Evolutionary conservation across 2,797 vertebrate species (phyloP), one percentile per base, ranked within the genome.

Genomic region (Micromesistius poutassou): DNA sequence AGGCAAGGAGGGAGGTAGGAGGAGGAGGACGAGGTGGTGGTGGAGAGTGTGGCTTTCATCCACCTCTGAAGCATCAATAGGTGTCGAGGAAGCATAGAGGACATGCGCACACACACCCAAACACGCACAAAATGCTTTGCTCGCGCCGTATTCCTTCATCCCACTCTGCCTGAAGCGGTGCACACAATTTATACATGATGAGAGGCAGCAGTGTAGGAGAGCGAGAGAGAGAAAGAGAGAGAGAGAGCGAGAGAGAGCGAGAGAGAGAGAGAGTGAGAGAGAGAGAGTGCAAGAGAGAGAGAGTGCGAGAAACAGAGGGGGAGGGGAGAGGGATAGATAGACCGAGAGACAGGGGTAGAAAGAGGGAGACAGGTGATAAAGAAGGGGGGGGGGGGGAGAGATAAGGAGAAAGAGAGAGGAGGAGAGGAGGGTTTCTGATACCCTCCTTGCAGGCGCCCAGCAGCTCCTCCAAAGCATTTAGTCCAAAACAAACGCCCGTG

Each of bases 391-490:
- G 80, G 72, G 30, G 1, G 13, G 66, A 46, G 22, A 30, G 46
- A 73, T 30, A 74, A n/a, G 42, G 5, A 74, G 16, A 42, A 14
- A 80, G 75, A 76, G 77, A 70, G 12, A 83, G 73, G 73, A 82
- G 77, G 77, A 70, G 12, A 83, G 73, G 73, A 82, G 77, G 84
- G 71, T 88, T 87, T 90, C 82, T 83, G n/a, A 87, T 87, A 84
- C 83, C 79, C 78, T 46, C 75, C 71, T 38, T 35, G 4, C 16
- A 36, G 76, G 84, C 81, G 89, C 86, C 90, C 84, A 86, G 85
- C 91, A 87, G 91, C 88, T 89, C 89, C 89, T 88, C 84, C 82
- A 87, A 90, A 92, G 91, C 90, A 89, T 92, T 92, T 91, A 90
- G 89, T 78, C 78, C 85, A 90, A 89, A 91, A 91, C 88, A 91